Evolutionary conservation across 92 coral and sea anemone genomes (phyloP).

Genomic region (Porites rus): DNA sequence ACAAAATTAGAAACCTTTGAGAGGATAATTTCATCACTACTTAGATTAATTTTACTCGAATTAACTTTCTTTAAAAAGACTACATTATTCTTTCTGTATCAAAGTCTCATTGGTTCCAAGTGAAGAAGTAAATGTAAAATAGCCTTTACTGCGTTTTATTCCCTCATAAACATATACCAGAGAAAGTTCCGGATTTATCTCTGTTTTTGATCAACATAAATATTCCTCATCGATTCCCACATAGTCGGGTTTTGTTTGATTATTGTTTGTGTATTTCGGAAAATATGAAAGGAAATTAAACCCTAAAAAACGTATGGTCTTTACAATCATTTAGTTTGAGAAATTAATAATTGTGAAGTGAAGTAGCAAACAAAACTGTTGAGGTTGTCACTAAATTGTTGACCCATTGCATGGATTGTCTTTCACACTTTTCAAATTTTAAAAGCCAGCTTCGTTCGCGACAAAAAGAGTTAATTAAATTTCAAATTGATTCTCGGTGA

Average conservation of each 20-base stretch:
- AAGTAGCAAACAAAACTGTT: conserved; percentile 21
- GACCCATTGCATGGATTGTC: not conserved
- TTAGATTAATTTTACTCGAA: conserved; percentile 59
- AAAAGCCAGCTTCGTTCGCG: conserved; percentile 8
- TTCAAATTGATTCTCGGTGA: conserved; percentile 41
- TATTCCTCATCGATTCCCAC: conserved; percentile 35
- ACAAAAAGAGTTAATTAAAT: conserved; percentile 54
- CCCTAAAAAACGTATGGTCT: conserved; percentile 28
- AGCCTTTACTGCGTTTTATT: conserved; percentile 21
- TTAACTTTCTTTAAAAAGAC: conserved; percentile 52
- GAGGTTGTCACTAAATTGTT: conserved; percentile 10
- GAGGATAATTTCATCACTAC: conserved; percentile 54
- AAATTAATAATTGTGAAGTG: conserved; percentile 54
- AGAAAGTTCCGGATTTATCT: conserved; percentile 36
- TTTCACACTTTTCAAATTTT: not conserved
- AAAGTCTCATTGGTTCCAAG: not conserved
- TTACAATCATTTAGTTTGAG: conserved; percentile 48
- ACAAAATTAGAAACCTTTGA: conserved; percentile 63
- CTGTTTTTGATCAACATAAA: conserved; percentile 26
- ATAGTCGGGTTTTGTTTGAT: conserved; percentile 25
- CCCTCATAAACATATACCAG: conserved; percentile 21
- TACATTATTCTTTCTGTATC: conserved; percentile 31
- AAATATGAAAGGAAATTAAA: conserved; percentile 51
- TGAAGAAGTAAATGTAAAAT: conserved; percentile 16
- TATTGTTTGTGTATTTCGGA: conserved; percentile 48